Base-by-base conservation (phyloP, 2,113 vertebrate species). In the Eublepharis macularius region DNA sequence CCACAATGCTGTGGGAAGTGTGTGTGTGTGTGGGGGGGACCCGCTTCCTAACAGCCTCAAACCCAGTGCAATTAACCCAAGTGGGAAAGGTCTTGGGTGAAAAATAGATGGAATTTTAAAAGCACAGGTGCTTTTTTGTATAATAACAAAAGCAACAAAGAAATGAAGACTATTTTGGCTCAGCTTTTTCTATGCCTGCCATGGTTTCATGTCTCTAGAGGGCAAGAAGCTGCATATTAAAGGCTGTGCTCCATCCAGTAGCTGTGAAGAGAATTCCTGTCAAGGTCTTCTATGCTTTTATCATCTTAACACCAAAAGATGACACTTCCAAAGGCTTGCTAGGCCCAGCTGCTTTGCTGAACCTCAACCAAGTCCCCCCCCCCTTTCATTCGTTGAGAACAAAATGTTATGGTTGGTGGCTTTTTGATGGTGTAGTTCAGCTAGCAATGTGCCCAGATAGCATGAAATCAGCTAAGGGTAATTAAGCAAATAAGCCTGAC, bases 401-500 rank as follows among this genome's bases (percentile, higher is more conserved):
- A 0, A 47, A 87, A 79, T 83, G 82, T 51, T 84, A 78, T 88
- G 65, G 78, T 87, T 73, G 36, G 70, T 86, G 69, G 29, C 8
- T 79, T 80, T 80, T 45, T 1, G 84, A 88, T 89, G 73, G 85
- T 85, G 90, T 90, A 85, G 91, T 92, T 89, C 85, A 88, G 80
- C 91, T 87, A 91, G 87, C 74, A 92, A 89, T 77, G 65, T 89
- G 91, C 88, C 80, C 92, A 91, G 89, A 92, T 82, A 91, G 80
- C 76, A 90, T 90, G 76, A 92, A 93, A 94, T 92, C 90, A 93
- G 84, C 84, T 76, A 89, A 94, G 92, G 70, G 82, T 86, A 94
- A 95, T 95, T 93, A 93, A 92, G 90, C 74, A 91, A 90, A 91
- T 94, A 93, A 92, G 79, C 89, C 83, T 95, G 94, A 94, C 93